Percentiles rank a stretch among this genome's conserved stretches.
These are phyloP conservation scores for Diplolepis rosae DNA, from an alignment of 2,888 invertebrate genomes.

Conservation along the genomic window DNA sequence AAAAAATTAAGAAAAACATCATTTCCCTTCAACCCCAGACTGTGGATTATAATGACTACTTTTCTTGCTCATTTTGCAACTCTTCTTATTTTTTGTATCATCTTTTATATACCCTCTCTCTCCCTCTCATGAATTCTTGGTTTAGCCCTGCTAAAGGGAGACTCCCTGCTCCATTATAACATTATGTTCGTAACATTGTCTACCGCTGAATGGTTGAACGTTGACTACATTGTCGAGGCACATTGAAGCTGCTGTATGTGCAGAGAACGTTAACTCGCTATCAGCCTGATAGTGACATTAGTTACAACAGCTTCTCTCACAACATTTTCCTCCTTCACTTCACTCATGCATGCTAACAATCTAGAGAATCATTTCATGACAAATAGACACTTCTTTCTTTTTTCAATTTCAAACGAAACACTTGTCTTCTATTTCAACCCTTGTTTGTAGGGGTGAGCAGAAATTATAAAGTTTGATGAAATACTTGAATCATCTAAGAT, in stretches of 20 bases:
- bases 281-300: conserved; percentile 67
- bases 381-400: not conserved
- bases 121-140: conserved; percentile 53
- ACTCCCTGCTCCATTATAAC: conserved; percentile 70
- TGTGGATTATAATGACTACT: not conserved
- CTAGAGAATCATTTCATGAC: conserved; percentile 4
- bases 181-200: conserved; percentile 72
- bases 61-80: conserved; percentile 9
- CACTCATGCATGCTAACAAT: not conserved
- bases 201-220: conserved; percentile 70
- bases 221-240: conserved; percentile 71
- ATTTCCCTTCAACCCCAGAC: not conserved
- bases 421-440: too few species aligned
- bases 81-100: conserved; percentile 19
- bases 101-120: conserved; percentile 34
- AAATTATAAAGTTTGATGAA: not conserved
- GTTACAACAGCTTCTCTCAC: conserved; percentile 50
- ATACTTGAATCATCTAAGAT: too few species aligned
- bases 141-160: conserved; percentile 52
- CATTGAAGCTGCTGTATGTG: conserved; percentile 69
- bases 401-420: not conserved
- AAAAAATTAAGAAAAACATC: not conserved
- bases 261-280: conserved; percentile 70
- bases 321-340: conserved; percentile 39
- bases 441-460: too few species aligned